phyloP scores from a whole-genome alignment of 2,797 vertebrate genomes.

The Threskiornis aethiopicus region DNA sequence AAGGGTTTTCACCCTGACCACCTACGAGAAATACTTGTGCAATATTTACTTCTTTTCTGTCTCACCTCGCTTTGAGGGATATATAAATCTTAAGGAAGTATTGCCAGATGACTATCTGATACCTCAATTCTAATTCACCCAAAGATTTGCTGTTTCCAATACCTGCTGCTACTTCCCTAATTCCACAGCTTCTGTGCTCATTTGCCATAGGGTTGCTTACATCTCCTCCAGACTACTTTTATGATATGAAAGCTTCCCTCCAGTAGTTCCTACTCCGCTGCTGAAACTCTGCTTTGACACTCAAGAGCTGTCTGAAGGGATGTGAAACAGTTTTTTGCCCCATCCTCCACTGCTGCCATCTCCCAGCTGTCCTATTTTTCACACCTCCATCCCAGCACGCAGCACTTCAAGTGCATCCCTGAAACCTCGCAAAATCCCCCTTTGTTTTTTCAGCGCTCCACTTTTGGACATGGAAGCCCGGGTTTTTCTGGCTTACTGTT shows the following conservation, averaged over 20 bases:
- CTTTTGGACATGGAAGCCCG: not conserved
- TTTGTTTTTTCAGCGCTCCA: not conserved
- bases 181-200: not conserved
- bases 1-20: not conserved
- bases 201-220: not conserved
- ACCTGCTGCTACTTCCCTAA: not conserved
- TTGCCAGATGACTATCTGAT: not conserved
- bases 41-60: not conserved
- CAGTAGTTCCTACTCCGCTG: not conserved
- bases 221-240: not conserved
- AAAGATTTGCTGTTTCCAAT: not conserved
- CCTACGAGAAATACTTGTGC: not conserved
- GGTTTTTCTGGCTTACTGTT: rapidly evolving
- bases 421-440: not conserved
- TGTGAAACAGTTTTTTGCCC: not conserved
- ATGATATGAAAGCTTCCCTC: not conserved
- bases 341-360: not conserved
- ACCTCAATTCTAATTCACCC: not conserved
- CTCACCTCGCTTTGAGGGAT: not conserved
- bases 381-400: rapidly evolving
- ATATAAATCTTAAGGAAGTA: not conserved
- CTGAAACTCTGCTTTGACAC: not conserved
- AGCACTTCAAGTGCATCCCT: not conserved
- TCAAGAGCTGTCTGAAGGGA: not conserved
- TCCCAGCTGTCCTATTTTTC: not conserved